Evolutionary conservation across 2,888 invertebrate genomes (phyloP).

Genomic region (Phorcus lineatus): DNA sequence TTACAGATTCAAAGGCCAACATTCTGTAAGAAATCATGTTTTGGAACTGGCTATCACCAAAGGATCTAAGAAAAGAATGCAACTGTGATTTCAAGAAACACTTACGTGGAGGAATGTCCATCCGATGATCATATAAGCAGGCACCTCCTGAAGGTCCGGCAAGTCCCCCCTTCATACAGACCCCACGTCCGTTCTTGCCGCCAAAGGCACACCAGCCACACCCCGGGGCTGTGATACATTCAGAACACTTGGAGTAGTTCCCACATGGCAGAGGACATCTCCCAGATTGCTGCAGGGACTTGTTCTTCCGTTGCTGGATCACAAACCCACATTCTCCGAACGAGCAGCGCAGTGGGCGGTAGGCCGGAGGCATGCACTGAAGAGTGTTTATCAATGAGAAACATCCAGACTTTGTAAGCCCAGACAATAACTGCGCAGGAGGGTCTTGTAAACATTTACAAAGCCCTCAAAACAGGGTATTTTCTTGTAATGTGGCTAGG

Average conservation of each 20-base stretch:
- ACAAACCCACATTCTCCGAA: slow-evolving; percentile 91
- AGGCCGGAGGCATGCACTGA: slow-evolving; percentile 89
- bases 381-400: too few relatives aligned
- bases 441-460: too few relatives aligned
- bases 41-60: too few relatives aligned
- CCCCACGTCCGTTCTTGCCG: slow-evolving; percentile 81
- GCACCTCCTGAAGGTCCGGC: slow-evolving; percentile 76
- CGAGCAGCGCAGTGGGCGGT: slow-evolving; percentile 90
- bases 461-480: too few relatives aligned
- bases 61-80: too few relatives aligned
- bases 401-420: too few relatives aligned
- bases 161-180: slow-evolving; percentile 90
- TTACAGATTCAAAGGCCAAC: too few relatives aligned
- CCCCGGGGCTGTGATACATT: slow-evolving; percentile 89
- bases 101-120: neutral
- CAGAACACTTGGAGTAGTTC: slow-evolving; percentile 88
- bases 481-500: too few relatives aligned
- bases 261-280: slow-evolving; percentile 91
- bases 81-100: neutral
- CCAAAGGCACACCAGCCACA: slow-evolving; percentile 93
- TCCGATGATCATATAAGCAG: slow-evolving; percentile 43
- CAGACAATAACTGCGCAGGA: too few relatives aligned
- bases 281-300: slow-evolving; percentile 74
- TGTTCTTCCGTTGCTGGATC: slow-evolving; percentile 68
- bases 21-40: too few relatives aligned